phyloP scores from a whole-genome alignment of 2,113 vertebrate genomes.

The Daphoenositta chrysoptera region DNA sequence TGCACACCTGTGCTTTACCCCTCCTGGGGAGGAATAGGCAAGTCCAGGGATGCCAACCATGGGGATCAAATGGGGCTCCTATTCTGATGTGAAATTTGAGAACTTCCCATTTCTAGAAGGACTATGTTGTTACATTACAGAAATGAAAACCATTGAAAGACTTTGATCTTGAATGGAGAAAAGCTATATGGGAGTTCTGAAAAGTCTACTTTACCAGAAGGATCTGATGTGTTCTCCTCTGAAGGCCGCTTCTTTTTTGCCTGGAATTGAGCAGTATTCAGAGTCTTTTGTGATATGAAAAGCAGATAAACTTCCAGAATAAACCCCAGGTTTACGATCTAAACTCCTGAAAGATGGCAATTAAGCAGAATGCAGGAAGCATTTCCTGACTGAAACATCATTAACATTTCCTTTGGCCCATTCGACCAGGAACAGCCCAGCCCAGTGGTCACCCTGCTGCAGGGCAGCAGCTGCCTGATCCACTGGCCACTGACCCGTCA shows the following conservation, averaged over 20 bases:
- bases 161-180: not conserved
- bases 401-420: not conserved
- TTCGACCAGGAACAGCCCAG: not conserved
- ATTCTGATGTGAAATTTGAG: too few relatives aligned
- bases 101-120: too few relatives aligned
- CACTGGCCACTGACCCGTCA: rapidly evolving
- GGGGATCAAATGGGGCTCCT: rapidly evolving
- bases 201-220: conserved; percentile 27
- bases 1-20: rapidly evolving
- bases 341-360: not conserved
- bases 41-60: not conserved
- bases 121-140: not conserved
- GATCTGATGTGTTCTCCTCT: not conserved
- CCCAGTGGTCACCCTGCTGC: too few relatives aligned
- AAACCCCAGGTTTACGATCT: not conserved
- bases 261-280: not conserved
- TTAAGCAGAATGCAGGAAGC: not conserved
- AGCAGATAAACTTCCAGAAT: not conserved
- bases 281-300: not conserved
- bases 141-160: not conserved
- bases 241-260: not conserved
- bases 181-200: not conserved
- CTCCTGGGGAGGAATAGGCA: not conserved
- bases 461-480: not conserved
- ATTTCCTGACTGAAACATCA: not conserved